Conservation (phyloP, 1,140 invertebrate species). For the Drosophila lacertosa region DNA sequence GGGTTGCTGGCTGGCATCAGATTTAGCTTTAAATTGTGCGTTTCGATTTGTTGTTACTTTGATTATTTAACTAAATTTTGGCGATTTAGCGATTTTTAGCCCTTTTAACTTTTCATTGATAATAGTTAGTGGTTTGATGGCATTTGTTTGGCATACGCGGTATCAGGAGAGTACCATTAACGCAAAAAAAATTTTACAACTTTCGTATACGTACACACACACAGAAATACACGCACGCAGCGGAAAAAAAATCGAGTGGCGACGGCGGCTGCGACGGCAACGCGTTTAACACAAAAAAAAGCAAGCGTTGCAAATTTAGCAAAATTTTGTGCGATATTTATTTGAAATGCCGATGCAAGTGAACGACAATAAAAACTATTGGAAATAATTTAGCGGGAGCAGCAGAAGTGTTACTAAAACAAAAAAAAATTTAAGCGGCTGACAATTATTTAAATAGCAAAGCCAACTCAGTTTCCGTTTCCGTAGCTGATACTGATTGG, state of each 20-base stretch:
- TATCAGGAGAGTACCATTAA: constrained; percentile 41
- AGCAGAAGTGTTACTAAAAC: neutral
- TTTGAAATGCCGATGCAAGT: neutral
- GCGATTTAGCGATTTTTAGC: constrained; percentile 4
- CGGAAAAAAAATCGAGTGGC: constrained; percentile 49
- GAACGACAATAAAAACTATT: neutral
- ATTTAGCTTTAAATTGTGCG: constrained; percentile 54
- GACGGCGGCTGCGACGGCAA: constrained; percentile 32
- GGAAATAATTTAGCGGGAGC: neutral
- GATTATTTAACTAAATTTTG: constrained; percentile 5
- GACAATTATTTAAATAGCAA: constrained; percentile 31
- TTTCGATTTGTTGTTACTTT: constrained; percentile 49
- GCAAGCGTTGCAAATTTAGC: constrained; percentile 26
- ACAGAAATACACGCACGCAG: constrained; percentile 46
- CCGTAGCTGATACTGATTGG: constrained; percentile 47
- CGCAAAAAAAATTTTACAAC: constrained; percentile 48
- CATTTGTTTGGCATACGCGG: constrained; percentile 42
- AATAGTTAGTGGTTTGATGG: constrained; percentile 21
- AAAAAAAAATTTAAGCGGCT: constrained; percentile 14
- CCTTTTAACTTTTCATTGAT: constrained; percentile 23
- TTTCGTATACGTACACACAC: constrained; percentile 45
- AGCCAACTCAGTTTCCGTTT: constrained; percentile 41
- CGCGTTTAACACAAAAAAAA: constrained; percentile 33
- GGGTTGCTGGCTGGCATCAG: constrained; percentile 10
- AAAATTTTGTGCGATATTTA: constrained; percentile 1